phyloP scores from a whole-genome alignment of 2,888 invertebrate genomes.

The Alloplasta piceator region DNA sequence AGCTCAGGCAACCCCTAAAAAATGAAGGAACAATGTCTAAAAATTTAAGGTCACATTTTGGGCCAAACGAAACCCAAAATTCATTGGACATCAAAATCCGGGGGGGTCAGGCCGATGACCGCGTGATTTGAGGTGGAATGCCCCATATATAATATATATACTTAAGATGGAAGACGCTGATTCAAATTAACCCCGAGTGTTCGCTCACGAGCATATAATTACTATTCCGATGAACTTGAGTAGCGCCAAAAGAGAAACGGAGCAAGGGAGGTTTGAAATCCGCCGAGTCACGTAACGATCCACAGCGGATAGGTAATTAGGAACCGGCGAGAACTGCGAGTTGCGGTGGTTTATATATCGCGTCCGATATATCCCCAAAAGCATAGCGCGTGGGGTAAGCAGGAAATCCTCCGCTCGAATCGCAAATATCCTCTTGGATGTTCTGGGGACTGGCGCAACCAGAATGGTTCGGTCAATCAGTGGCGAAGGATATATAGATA shows the following conservation, averaged over 20 bases:
- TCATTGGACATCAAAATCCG: too few species aligned
- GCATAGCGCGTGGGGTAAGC: background rate
- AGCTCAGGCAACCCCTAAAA: too few species aligned
- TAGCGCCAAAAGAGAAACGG: slow-evolving; percentile 28
- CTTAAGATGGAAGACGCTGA: slow-evolving; percentile 23
- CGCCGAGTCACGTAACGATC: slow-evolving; percentile 69
- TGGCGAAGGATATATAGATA: slow-evolving; percentile 28
- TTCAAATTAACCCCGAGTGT: slow-evolving; percentile 55
- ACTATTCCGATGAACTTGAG: slow-evolving; percentile 58
- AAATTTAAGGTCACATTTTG: too few species aligned
- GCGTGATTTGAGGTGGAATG: too few species aligned
- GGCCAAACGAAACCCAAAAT: too few species aligned
- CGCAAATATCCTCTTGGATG: slow-evolving; percentile 10
- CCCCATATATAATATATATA: too few species aligned
- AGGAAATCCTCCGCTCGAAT: background rate
- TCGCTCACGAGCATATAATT: slow-evolving; percentile 65
- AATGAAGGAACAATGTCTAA: too few species aligned
- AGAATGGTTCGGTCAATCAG: slow-evolving; percentile 64
- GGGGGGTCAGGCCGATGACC: too few species aligned
- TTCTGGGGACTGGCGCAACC: slow-evolving; percentile 42
- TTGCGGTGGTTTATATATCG: slow-evolving; percentile 43
- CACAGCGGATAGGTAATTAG: slow-evolving; percentile 67
- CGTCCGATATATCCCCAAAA: slow-evolving; percentile 27
- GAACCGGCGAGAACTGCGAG: slow-evolving; percentile 41
- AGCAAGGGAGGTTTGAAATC: slow-evolving; percentile 32